Conservation (phyloP, 2,888 invertebrate genomes). For the Hypomecis atomaria region DNA sequence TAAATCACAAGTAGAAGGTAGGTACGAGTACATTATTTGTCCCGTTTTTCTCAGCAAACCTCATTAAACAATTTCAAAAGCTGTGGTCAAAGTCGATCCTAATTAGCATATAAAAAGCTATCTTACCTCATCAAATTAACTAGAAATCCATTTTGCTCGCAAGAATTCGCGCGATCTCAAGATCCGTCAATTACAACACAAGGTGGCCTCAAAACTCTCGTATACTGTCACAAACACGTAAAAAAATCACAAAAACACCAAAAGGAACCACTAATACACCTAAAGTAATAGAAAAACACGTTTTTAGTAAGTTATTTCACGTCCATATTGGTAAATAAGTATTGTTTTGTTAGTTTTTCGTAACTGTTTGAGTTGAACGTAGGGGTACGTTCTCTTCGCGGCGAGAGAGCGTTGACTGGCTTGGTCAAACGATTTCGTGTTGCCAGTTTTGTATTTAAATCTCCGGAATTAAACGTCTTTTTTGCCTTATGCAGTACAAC, state of each 20-base stretch:
- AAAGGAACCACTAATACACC: not conserved
- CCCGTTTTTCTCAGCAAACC: too few species aligned
- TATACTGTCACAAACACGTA: conserved; percentile 3
- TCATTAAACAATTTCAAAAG: not conserved
- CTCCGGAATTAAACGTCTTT: too few species aligned
- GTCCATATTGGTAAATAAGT: not conserved
- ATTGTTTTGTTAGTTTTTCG: conserved; percentile 7
- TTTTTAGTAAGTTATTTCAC: not conserved
- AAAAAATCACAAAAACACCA: not conserved
- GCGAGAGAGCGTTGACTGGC: not conserved
- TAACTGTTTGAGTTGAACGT: not conserved
- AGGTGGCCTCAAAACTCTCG: conserved; percentile 21
- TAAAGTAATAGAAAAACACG: not conserved
- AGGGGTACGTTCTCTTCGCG: conserved; percentile 3
- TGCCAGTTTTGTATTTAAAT: conserved; percentile 1
- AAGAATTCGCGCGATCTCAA: conserved; percentile 8
- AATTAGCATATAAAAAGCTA: not conserved
- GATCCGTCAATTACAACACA: conserved; percentile 14
- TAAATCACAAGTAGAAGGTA: too few species aligned
- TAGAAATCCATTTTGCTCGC: conserved; percentile 12
- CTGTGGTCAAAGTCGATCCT: not conserved
- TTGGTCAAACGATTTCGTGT: conserved; percentile 1
- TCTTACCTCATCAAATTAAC: conserved; percentile 22
- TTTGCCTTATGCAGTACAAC: too few species aligned
- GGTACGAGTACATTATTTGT: too few species aligned